Conservation (phyloP, 2,888 invertebrate genomes). For the Caprella mutica region DNA sequence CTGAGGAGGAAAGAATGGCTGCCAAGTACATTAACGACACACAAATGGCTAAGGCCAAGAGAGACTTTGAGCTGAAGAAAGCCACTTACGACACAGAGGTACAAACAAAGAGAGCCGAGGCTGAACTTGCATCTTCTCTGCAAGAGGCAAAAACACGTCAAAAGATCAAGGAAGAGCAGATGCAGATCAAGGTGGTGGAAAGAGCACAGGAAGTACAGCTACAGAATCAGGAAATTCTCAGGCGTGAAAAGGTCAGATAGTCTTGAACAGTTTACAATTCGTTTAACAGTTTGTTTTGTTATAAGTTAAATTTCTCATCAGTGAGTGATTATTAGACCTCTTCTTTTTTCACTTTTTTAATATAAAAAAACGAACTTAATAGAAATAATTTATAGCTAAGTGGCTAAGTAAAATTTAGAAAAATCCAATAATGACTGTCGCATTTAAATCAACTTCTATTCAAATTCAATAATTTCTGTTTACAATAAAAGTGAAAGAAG, state of each 20-base stretch:
- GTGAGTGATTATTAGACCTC: no score
- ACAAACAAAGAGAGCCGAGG: slow-evolving; percentile 85
- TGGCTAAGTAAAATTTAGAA: no score
- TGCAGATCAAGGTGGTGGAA: slow-evolving; percentile 86
- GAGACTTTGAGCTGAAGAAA: slow-evolving; percentile 93
- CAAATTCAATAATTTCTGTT: no score
- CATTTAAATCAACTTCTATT: no score
- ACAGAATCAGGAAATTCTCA: slow-evolving; percentile 88
- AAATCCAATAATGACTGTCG: no score
- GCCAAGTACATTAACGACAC: slow-evolving; percentile 87
- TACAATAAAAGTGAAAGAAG: no score
- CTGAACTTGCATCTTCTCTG: slow-evolving; percentile 81
- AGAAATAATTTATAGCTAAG: no score
- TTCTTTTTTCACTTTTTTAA: no score
- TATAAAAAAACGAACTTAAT: no score
- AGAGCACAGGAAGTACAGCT: slow-evolving; percentile 85
- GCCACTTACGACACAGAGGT: slow-evolving; percentile 95
- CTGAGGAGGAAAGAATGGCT: slow-evolving; percentile 93
- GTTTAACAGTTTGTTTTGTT: neutral
- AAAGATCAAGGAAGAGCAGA: slow-evolving; percentile 89
- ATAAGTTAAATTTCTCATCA: no score
- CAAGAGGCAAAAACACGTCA: slow-evolving; percentile 94
- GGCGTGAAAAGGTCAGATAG: slow-evolving; percentile 75
- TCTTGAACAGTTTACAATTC: neutral
- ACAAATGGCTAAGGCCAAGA: slow-evolving; percentile 90